Conservation (phyloP, 2,797 vertebrate species). For the Lutjanus argentimaculatus region DNA sequence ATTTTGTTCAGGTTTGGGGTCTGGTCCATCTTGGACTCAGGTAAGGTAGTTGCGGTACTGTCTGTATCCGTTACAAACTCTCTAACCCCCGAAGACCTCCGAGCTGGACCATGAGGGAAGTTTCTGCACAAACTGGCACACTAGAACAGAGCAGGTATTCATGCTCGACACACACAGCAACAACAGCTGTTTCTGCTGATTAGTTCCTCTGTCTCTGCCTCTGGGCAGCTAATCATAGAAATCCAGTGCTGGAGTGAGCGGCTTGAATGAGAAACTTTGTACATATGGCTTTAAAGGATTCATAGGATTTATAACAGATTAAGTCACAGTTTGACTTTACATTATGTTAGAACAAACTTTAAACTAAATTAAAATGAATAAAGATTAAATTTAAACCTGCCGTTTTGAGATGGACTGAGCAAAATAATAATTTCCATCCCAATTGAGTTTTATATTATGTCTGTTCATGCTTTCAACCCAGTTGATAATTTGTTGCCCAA, state of each 20-base stretch:
- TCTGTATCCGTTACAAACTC: constrained; percentile 8
- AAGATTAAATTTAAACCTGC: too few relatives aligned
- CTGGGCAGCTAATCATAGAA: constrained; percentile 64
- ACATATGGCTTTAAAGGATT: background rate
- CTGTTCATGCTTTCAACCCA: too few relatives aligned
- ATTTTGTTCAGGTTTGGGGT: constrained; percentile 5
- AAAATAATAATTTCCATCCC: too few relatives aligned
- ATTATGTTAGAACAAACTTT: too few relatives aligned
- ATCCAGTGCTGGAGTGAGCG: constrained; percentile 33
- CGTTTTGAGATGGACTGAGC: too few relatives aligned
- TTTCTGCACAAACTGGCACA: constrained; percentile 28
- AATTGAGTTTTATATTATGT: too few relatives aligned
- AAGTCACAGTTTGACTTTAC: too few relatives aligned
- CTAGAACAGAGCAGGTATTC: constrained; percentile 70
- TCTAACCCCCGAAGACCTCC: constrained; percentile 9
- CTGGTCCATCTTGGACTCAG: constrained; percentile 14
- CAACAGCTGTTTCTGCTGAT: constrained; percentile 78
- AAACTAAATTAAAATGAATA: too few relatives aligned
- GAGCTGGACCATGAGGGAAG: constrained; percentile 25
- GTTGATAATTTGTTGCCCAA: too few relatives aligned
- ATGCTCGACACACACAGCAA: constrained; percentile 40
- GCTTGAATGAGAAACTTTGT: constrained; percentile 3
- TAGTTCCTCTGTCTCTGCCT: constrained; percentile 67
- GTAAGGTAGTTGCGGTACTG: background rate
- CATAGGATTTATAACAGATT: too few relatives aligned